Evolutionary conservation across 2,888 invertebrate species (phyloP), one percentile per base, ranked within the genome.

Genomic region (Altica lythri): DNA sequence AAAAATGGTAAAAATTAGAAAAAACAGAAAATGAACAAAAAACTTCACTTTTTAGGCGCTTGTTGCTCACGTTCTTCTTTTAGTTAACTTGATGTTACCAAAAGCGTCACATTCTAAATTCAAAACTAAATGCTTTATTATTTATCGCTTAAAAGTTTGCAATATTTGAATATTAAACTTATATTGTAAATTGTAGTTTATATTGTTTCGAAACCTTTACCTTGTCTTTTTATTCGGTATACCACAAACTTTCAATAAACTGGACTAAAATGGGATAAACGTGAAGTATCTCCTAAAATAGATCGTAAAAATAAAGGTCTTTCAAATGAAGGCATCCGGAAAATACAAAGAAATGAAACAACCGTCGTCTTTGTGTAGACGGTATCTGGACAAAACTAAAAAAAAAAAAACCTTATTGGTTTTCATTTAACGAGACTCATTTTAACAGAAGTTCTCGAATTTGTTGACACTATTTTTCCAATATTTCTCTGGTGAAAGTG

Each of bases 231-330:
- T n/a, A n/a, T n/a, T n/a, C n/a, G n/a, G n/a, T n/a, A n/a, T n/a
- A n/a, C n/a, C n/a, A n/a, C n/a, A n/a, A n/a, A n/a, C n/a, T n/a
- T n/a, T n/a, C n/a, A n/a, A n/a, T 4, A 35, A 35, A 35, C 19
- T 19, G 45, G n/a, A 34, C 9, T 18, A 18, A 22, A 34, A 12
- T 14, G 43, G n/a, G n/a, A n/a, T n/a, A n/a, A n/a, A n/a, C n/a
- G 25, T 43, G 14, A 29, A 43, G 42, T 6, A 22, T 40, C n/a
- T 18, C 34, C 25, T 35, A 22, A 34, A 46, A 34, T 14, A n/a
- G 34, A 22, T 35, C 34, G 13, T 46, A 46, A 46, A 46, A 46
- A 14, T 45, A 13, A 45, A 32, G 45, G 32, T 34, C 34, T 34
- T 35, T 46, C 16, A 12, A 18, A 34, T 45, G 34, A 34, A 32